Conservation (phyloP, 2,113 vertebrate genomes). For the Camelus dromedarius region DNA sequence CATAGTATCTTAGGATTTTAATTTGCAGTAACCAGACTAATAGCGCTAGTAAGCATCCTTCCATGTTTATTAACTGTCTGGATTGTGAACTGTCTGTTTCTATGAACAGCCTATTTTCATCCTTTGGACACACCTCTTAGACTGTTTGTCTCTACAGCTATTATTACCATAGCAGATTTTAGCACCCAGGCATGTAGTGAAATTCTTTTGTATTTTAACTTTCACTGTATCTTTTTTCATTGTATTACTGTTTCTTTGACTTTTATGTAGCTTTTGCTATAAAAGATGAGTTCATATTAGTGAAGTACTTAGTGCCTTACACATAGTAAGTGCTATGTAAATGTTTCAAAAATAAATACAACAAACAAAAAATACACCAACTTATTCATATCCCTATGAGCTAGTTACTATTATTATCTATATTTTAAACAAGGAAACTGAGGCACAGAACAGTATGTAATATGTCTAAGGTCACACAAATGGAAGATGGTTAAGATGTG, state of each 20-base stretch:
- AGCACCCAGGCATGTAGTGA: not conserved
- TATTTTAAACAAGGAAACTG: conserved; percentile 2
- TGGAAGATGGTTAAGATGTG: not conserved
- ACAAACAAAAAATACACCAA: not conserved
- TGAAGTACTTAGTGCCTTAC: not conserved
- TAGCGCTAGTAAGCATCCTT: not conserved
- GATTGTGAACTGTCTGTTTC: not conserved
- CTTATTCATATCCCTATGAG: not conserved
- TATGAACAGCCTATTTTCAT: not conserved
- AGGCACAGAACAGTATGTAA: not conserved
- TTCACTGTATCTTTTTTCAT: not conserved
- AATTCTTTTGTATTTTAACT: conserved; percentile 28
- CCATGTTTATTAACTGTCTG: not conserved
- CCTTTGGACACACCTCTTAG: not conserved
- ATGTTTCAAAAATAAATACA: not conserved
- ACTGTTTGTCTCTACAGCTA: not conserved
- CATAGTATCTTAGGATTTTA: not conserved
- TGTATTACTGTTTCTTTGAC: not conserved
- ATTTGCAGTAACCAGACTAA: not conserved
- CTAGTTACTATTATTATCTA: not conserved
- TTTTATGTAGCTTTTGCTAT: not conserved
- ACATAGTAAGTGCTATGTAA: not conserved
- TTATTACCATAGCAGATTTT: not conserved
- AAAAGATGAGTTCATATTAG: not conserved
- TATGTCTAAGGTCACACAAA: not conserved